A percentile compares a stretch with the other conserved stretches of the same genome.
Conservation (phyloP, 1,140 invertebrate genomes). For the Chrysopa pallens region DNA sequence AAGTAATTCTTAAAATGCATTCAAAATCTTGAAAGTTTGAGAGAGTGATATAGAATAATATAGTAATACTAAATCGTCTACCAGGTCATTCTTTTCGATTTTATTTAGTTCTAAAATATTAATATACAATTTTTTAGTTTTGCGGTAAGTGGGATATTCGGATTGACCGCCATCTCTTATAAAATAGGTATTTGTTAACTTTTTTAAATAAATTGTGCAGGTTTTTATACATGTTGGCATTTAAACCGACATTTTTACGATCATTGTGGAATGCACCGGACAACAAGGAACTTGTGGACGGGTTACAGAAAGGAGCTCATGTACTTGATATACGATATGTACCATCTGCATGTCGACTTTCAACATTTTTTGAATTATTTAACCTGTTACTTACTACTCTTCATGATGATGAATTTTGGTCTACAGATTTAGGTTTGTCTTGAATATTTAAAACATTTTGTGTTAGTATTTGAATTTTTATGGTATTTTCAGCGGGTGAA, state of each 20-base stretch:
- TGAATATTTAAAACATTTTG: no score
- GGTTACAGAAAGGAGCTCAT: not conserved
- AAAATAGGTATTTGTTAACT: no score
- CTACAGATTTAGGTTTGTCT: conserved; percentile 18
- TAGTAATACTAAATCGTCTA: no score
- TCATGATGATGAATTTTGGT: conserved; percentile 74
- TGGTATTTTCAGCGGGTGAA: conserved; percentile 13
- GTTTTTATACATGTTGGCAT: conserved; percentile 69
- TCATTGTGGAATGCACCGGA: conserved; percentile 42
- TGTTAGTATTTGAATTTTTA: no score
- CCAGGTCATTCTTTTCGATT: no score
- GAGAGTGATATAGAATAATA: no score
- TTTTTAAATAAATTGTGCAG: conserved; percentile 23
- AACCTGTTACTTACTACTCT: conserved; percentile 65
- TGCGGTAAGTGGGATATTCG: no score
- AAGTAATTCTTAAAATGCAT: no score
- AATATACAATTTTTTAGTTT: no score
- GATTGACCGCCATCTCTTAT: no score
- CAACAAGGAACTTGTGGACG: conserved; percentile 13
- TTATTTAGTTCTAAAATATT: no score
- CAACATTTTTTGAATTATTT: conserved; percentile 73
- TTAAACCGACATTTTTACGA: conserved; percentile 66
- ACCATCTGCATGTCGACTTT: conserved; percentile 28
- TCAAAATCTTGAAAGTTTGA: no score
- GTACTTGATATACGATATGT: not conserved